These are phyloP conservation scores for Petroica traversi DNA, from an alignment of 2,113 vertebrate species.

Conservation along the genomic window DNA sequence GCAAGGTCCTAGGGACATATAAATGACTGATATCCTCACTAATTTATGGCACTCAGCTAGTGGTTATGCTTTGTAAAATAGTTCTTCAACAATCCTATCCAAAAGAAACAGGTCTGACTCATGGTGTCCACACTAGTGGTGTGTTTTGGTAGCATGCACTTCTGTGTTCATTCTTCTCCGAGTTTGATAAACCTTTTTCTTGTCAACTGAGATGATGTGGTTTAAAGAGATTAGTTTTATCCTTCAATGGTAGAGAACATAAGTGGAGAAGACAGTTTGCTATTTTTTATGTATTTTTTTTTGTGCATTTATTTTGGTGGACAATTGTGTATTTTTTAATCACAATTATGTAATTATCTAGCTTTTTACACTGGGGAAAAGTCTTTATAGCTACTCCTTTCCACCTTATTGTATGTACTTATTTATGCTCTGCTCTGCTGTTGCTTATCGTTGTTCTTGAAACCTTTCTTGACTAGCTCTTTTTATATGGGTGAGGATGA, in stretches of 20 bases:
- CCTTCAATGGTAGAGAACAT: neutral
- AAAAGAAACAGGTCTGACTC: neutral
- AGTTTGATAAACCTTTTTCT: neutral
- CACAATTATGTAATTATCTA: constrained; percentile 2
- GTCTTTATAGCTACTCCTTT: constrained; percentile 16
- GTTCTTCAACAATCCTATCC: neutral
- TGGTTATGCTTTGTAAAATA: neutral
- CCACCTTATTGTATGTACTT: constrained; percentile 21
- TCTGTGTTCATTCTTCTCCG: neutral
- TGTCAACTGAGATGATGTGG: neutral
- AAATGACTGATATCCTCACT: neutral
- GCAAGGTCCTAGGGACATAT: neutral
- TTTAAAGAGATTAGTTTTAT: neutral
- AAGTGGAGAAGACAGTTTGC: neutral
- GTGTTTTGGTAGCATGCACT: neutral
- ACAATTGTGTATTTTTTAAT: neutral
- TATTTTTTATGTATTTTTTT: neutral
- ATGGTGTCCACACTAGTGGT: neutral
- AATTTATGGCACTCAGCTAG: neutral
- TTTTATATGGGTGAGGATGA: neutral
- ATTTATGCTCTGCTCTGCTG: neutral
- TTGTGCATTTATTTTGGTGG: neutral
- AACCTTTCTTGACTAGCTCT: neutral
- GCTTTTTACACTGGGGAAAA: neutral
- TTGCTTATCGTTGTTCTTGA: neutral